Conservation (phyloP, 2,113 vertebrate genomes). For the Bombycilla garrulus region DNA sequence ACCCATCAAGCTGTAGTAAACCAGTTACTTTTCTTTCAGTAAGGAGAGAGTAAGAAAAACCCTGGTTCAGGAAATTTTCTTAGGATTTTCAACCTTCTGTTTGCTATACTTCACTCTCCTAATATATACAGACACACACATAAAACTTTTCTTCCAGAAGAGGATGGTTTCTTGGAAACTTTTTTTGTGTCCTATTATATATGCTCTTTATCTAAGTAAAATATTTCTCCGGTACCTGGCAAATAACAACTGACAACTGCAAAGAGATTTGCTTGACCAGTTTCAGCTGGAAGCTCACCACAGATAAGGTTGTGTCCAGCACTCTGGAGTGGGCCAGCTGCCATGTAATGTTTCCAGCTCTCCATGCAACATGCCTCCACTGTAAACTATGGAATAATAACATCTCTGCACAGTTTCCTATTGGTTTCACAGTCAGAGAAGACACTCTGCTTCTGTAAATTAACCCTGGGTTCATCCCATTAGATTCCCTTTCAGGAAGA, state of each 20-base stretch:
- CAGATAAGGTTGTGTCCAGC: background rate
- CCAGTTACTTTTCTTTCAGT: background rate
- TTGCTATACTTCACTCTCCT: background rate
- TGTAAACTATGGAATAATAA: background rate
- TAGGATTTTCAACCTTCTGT: background rate
- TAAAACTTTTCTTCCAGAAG: background rate
- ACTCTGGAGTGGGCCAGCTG: background rate
- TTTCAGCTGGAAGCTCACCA: background rate
- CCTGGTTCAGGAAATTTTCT: background rate
- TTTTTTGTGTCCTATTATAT: background rate
- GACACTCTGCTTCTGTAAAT: background rate
- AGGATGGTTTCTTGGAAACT: background rate
- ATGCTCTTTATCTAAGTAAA: background rate
- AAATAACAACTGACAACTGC: background rate
- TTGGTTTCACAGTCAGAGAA: background rate
- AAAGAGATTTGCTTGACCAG: background rate
- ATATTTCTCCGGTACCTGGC: background rate
- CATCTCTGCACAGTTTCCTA: background rate
- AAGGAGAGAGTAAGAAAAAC: background rate
- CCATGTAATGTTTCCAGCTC: background rate
- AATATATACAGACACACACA: background rate
- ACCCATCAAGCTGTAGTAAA: background rate
- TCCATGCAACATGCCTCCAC: background rate
- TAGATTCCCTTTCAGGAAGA: background rate
- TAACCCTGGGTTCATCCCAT: background rate